A percentile compares a stretch with the other conserved stretches of the same genome.
These are phyloP conservation scores for Pseudomyrmex dendroicus DNA, from an alignment of 1,140 invertebrate species.

Conservation along the genomic window DNA sequence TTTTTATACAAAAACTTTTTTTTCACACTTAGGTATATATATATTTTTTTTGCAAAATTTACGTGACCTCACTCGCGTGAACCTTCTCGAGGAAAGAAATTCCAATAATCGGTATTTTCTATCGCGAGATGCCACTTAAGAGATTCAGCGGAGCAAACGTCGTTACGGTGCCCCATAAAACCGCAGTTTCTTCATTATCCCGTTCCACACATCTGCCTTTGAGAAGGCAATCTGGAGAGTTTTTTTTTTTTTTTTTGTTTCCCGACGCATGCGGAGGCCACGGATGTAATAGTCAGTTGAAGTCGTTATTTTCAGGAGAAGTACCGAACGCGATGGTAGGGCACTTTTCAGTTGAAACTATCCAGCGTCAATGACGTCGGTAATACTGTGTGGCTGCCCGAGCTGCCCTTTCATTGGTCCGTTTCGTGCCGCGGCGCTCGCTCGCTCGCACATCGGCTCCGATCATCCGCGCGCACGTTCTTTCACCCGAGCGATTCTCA, in stretches of 20 bases:
- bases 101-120: constrained; percentile 31
- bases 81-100: constrained; percentile 7
- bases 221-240: constrained; percentile 19
- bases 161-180: constrained; percentile 29
- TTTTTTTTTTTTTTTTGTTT: constrained; percentile 31
- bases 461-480: constrained; percentile 18
- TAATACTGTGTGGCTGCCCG: constrained; percentile 52
- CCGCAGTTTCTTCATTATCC: constrained; percentile 50
- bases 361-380: constrained; percentile 27
- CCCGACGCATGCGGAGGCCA: not conserved
- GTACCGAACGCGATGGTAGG: constrained; percentile 39
- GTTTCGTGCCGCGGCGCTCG: not conserved
- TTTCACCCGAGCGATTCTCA: constrained; percentile 29
- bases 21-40: too few species aligned
- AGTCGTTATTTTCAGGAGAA: constrained; percentile 21
- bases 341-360: constrained; percentile 44
- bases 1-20: too few species aligned
- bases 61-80: not conserved
- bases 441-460: not conserved
- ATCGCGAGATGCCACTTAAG: not conserved
- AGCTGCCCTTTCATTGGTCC: constrained; percentile 14
- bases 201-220: constrained; percentile 30
- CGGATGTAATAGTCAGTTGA: constrained; percentile 31
- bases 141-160: constrained; percentile 4
- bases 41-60: too few species aligned